phyloP scores from a whole-genome alignment of 2,113 vertebrate genomes.

The Columbina picui region DNA sequence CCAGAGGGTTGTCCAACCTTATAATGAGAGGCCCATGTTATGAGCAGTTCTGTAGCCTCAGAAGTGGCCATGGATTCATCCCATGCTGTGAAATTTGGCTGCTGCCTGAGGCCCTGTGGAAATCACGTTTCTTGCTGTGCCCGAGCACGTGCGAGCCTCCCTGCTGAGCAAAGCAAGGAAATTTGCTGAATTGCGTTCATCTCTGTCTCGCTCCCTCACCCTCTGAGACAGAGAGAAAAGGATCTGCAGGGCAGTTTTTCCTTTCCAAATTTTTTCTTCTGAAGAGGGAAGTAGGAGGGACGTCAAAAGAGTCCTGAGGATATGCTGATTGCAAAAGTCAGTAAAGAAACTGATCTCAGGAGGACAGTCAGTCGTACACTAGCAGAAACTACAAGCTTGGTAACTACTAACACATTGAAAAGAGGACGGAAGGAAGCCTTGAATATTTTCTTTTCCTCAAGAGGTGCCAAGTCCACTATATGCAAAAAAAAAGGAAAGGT shows the following conservation, averaged over 20 bases:
- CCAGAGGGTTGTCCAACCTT: conserved; percentile 53
- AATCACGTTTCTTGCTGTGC: conserved; percentile 56
- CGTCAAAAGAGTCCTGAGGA: neutral
- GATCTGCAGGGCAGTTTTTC: conserved; percentile 1
- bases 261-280: neutral
- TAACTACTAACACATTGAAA: neutral
- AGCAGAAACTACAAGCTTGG: neutral
- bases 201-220: neutral
- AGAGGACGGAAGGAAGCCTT: neutral
- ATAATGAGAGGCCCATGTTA: conserved; percentile 45
- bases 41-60: conserved; percentile 12
- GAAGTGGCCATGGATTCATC: conserved; percentile 44
- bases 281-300: neutral
- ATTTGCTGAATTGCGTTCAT: conserved; percentile 19
- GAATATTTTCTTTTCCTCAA: neutral
- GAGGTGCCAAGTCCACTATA: neutral
- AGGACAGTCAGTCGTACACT: neutral
- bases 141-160: neutral
- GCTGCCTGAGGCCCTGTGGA: conserved; percentile 56
- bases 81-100: conserved; percentile 65
- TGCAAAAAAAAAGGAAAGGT: neutral
- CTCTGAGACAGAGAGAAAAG: neutral
- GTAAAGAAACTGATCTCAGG: neutral
- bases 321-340: neutral
- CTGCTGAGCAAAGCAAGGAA: conserved; percentile 48